Conservation (phyloP, 2,113 vertebrate genomes). For the Pituophis catenifer region DNA sequence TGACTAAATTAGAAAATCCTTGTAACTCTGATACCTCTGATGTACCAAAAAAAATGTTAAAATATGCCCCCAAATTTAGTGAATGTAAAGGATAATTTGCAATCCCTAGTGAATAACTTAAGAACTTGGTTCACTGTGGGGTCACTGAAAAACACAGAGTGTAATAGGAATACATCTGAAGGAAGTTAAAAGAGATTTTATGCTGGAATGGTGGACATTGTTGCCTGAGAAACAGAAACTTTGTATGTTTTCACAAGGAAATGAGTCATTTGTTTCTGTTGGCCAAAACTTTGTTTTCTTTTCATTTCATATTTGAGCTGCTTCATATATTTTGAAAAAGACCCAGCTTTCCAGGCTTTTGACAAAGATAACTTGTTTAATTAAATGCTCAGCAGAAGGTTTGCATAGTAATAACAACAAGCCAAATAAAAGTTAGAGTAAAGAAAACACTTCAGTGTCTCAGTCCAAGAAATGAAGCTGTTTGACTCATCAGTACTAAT, state of each 20-base stretch:
- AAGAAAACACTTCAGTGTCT: slow-evolving; percentile 9
- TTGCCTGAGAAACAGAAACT: slow-evolving; percentile 80
- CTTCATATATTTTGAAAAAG: slow-evolving; percentile 75
- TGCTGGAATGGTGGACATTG: slow-evolving; percentile 71
- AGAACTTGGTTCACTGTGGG: slow-evolving; percentile 73
- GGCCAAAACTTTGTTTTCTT: slow-evolving; percentile 77
- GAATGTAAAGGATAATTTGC: slow-evolving; percentile 60
- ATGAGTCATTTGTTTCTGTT: slow-evolving; percentile 84
- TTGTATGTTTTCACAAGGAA: slow-evolving; percentile 81
- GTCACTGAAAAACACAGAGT: slow-evolving; percentile 71
- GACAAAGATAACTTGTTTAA: slow-evolving; percentile 68
- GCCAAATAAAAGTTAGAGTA: slow-evolving; percentile 54
- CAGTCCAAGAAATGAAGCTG: slow-evolving; percentile 22
- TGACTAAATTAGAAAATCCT: slow-evolving; percentile 28
- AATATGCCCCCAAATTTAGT: slow-evolving; percentile 36
- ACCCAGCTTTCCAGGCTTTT: slow-evolving; percentile 64
- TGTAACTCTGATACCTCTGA: slow-evolving; percentile 20
- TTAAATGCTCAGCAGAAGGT: slow-evolving; percentile 66
- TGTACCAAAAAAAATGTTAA: not conserved
- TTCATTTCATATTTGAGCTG: slow-evolving; percentile 82
- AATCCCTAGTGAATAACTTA: slow-evolving; percentile 65
- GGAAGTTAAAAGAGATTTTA: slow-evolving; percentile 62
- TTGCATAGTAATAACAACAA: slow-evolving; percentile 58
- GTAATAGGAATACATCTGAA: slow-evolving; percentile 70
- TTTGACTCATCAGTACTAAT: not conserved